Percentiles rank a stretch among this genome's conserved stretches.
These are phyloP conservation scores for Drosophila paulistorum DNA, from an alignment of 1,140 invertebrate genomes.

Conservation along the genomic window DNA sequence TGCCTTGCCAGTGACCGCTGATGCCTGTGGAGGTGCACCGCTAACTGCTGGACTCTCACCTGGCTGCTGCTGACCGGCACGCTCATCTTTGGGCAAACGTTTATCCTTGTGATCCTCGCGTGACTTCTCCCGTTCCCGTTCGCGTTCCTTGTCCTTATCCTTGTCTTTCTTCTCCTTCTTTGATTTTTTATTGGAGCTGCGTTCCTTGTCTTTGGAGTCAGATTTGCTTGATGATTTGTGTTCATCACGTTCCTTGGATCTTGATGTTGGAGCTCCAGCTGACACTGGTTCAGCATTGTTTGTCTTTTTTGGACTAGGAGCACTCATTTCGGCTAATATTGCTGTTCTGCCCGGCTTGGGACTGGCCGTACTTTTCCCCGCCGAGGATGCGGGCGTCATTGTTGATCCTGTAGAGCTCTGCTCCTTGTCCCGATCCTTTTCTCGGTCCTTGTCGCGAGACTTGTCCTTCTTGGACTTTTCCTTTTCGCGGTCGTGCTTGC, in stretches of 20 bases:
- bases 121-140: constrained; percentile 77
- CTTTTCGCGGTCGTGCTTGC: constrained; percentile 86
- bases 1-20: constrained; percentile 50
- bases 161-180: constrained; percentile 83
- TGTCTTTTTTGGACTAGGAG: constrained; percentile 55
- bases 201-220: constrained; percentile 83
- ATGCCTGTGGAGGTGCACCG: constrained; percentile 4
- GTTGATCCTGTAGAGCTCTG: constrained; percentile 75
- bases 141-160: constrained; percentile 83
- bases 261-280: constrained; percentile 28
- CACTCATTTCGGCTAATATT: constrained; percentile 51
- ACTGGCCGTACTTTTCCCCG: constrained; percentile 85
- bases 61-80: constrained; percentile 32
- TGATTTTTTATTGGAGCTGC: constrained; percentile 84
- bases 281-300: constrained; percentile 18
- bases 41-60: constrained; percentile 45
- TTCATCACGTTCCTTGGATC: constrained; percentile 80
- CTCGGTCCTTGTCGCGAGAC: constrained; percentile 84
- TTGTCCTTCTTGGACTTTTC: constrained; percentile 88
- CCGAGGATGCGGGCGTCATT: constrained; percentile 42
- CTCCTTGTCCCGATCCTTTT: constrained; percentile 86
- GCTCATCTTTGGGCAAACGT: constrained; percentile 78
- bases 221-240: constrained; percentile 70
- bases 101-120: constrained; percentile 79
- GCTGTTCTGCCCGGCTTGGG: constrained; percentile 77